Evolutionary conservation across 2,888 invertebrate genomes (phyloP).

Genomic region (Microchrysa polita): DNA sequence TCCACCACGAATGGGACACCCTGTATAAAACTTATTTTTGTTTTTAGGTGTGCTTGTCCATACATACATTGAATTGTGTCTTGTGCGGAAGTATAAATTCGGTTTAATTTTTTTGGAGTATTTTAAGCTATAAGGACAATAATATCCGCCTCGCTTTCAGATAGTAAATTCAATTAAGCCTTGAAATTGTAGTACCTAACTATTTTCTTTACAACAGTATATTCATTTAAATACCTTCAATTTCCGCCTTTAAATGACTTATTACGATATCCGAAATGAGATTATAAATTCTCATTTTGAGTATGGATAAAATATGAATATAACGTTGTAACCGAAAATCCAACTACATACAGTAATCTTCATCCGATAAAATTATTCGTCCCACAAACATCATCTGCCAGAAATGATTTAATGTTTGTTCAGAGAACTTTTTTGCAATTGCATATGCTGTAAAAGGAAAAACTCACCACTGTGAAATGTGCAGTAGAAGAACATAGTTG

Average conservation of each 20-base stretch:
- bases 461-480: background rate
- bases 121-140: too few relatives aligned
- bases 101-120: too few relatives aligned
- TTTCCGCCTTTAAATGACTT: constrained; percentile 5
- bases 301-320: background rate
- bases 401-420: constrained; percentile 29
- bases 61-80: too few relatives aligned
- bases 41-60: too few relatives aligned
- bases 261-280: constrained; percentile 4
- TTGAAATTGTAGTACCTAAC: too few relatives aligned
- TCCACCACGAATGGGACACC: too few relatives aligned
- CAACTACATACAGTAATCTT: constrained; percentile 24
- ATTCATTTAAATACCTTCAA: background rate
- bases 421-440: background rate
- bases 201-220: background rate
- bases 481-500: background rate
- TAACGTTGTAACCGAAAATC: constrained; percentile 25
- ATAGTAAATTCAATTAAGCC: too few relatives aligned
- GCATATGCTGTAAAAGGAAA: background rate
- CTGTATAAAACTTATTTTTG: too few relatives aligned
- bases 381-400: constrained; percentile 18
- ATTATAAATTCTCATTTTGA: constrained; percentile 2
- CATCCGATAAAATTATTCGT: constrained; percentile 24
- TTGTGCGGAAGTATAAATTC: too few relatives aligned
- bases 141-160: too few relatives aligned